phyloP scores from a whole-genome alignment of 2,888 invertebrate genomes.

The Taenaris catops region DNA sequence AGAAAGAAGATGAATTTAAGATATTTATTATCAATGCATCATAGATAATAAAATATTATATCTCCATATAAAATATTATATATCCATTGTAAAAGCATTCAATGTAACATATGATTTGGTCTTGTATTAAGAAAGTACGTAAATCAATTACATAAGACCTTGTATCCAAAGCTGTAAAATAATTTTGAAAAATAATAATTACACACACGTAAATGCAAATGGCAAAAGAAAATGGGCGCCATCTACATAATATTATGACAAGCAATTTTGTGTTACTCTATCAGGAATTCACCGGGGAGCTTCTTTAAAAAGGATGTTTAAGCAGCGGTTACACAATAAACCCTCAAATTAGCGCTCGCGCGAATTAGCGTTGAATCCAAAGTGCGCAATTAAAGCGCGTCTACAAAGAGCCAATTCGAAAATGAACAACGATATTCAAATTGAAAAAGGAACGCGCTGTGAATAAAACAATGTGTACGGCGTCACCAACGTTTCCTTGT shows the following conservation, averaged over 20 bases:
- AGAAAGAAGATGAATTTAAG: too few relatives aligned
- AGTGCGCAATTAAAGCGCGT: slow-evolving; percentile 71
- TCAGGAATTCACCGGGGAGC: slow-evolving; percentile 56
- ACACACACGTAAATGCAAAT: slow-evolving; percentile 5
- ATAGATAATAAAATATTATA: too few relatives aligned
- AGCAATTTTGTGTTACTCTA: slow-evolving; percentile 30
- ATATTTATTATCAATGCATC: too few relatives aligned
- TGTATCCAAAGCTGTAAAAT: too few relatives aligned
- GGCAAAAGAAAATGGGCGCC: slow-evolving; percentile 10
- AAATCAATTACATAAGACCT: too few relatives aligned
- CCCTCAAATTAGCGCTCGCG: slow-evolving; percentile 70
- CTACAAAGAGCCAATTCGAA: slow-evolving; percentile 71
- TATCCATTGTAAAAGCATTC: too few relatives aligned
- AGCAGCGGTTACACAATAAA: slow-evolving; percentile 60
- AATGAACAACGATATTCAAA: slow-evolving; percentile 76
- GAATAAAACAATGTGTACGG: slow-evolving; percentile 64
- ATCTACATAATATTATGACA: slow-evolving; percentile 18
- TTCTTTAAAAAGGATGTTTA: slow-evolving; percentile 58
- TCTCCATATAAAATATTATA: too few relatives aligned
- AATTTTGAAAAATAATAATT: too few relatives aligned
- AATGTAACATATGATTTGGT: too few relatives aligned
- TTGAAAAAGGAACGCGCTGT: slow-evolving; percentile 73
- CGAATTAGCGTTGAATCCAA: slow-evolving; percentile 74
- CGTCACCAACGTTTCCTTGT: neutral
- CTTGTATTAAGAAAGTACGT: too few relatives aligned